Base-by-base conservation (phyloP, 2,797 vertebrate species). In the Clangula hyemalis region DNA sequence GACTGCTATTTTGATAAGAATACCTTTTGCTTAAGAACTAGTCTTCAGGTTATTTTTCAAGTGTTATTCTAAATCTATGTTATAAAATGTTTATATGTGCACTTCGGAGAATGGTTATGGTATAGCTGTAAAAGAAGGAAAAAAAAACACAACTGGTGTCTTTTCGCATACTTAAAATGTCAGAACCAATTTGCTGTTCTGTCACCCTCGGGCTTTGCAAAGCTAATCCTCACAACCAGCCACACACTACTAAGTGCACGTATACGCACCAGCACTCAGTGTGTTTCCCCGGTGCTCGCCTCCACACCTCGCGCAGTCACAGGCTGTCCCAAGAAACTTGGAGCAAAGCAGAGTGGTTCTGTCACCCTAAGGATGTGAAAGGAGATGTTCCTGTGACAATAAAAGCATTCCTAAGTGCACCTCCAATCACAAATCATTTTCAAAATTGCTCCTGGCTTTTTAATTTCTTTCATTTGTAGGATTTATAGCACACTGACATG, bases 381-480 rank as follows among this genome's bases (percentile, higher is more conserved):
- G 82, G 90, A 96, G 93, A 95, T 85, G 83, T 57, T 95, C 79
- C 90, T 4, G 43, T 94, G 92, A 90, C 96, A 97, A 96, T 96
- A 96, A 97, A 97, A 97, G 82, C 89, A 85, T 88, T 92, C 86
- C 91, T 91, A 96, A 97, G 95, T 85, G 93, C 96, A 92, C 92
- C 92, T 83, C 69, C 91, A 93, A 95, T 89, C 96, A 92, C 96
- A 97, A 97, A 97, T 97, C 75, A 92, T 96, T 95, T 93, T 94
- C 75, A 66, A 27, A 94, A 96, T 95, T 64, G 85, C 97, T 91
- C 64, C 69, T 34, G 22, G 94, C 93, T 98, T 97, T 97, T 96
- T 97, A 96, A 96, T 97, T 97, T 94, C 91, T 95, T 97, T 97
- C 96, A 95, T 96, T 97, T 92, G 91, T 76, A 96, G 93, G 91